Evolutionary conservation across 2,797 vertebrate genomes (phyloP), one percentile per base, ranked within the genome.

Genomic region (Gallinago nigripennis): DNA sequence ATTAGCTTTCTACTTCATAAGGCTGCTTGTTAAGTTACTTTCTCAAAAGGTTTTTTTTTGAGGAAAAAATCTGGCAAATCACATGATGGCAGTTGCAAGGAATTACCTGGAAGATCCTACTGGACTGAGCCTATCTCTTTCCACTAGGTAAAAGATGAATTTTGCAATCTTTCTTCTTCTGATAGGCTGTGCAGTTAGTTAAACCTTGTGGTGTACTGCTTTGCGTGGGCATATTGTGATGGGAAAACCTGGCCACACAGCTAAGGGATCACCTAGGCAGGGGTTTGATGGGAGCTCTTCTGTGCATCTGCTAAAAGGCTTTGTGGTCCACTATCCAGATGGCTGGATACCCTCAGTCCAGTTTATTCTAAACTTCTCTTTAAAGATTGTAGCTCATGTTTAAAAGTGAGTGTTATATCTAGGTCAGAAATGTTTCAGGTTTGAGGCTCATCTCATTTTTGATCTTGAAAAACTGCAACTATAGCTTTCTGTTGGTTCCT

Each of bases 201-300:
- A 57, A 57, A 69, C 6, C 10, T 65, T 72, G 37, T 39, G 13
- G 23, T 1, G 2, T 16, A 39, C 20, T 3, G 48, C 50, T 56
- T 7, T 66, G 31, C 23, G 25, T 2, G 16, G 17, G 3, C 11
- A 11, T 0, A 0, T 14, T 2, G 1, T 25, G 33, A 30, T 48
- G 31, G 31, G n/a, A 72, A 76, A 48, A 31, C 8, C 19, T 61
- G 37, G 18, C n/a, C 31, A 23, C 9, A 9, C 1, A 51, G 33
- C 31, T 54, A 13, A 12, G 5, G 21, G 25, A 9, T 6, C 4
- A 37, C 4, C 2, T 13, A 81, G 19, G 35, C 16, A 39, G 24
- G 14, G 28, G 8, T 16, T 65, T 61, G 48, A 35, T 35, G 11
- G 46, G 8, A 30, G 8, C 13, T 9, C 3, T 54, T 41, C 18